Base-by-base conservation (phyloP, 2,888 invertebrate genomes). In the Polietes domitor region DNA sequence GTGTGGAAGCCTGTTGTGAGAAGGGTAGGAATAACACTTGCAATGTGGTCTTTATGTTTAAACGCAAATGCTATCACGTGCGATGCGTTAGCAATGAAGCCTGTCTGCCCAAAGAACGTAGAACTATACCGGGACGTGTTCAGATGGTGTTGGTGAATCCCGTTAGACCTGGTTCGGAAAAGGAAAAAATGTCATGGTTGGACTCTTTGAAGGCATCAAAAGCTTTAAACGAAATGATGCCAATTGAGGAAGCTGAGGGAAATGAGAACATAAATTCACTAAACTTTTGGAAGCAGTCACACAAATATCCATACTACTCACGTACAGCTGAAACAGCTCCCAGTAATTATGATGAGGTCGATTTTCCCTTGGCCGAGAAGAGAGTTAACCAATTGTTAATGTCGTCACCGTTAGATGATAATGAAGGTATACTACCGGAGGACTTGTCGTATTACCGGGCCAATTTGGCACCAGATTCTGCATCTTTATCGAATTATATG, bases 111-210 rank as follows among this genome's bases (percentile, higher is more conserved):
- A 93, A 95, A 19, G 93, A 94, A 61, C 93, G 94, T 58, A 91
- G 93, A 9, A 95, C 95, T 86, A 93, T 94, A 86, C 93, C 93
- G 9, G 93, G 94, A 47, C 94, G 95, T 88, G 94, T 96, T 0
- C 94, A 94, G 78, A 96, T 97, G 96, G 95, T 97, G 58, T 92
- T 97, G 47, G 96, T 97, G 0, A 95, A 95, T 90, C 96, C 97
- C 3, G 94, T 95, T 92, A 93, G 15, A 94, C 93, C 93, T 88
- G 89, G 82, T 37, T 21, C 28, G 2, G 82, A 80, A 7, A 83
- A 82, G 70, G 82, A 86, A 4, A 83, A 47, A 65, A 12, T 87
- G 10, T 88, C 88, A 0, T 92, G 92, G 92, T 75, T 89, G 26
- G 90, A 91, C 82, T 85, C 92, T 3, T 76, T 92, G 3, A 90